Conservation (phyloP, 2,797 vertebrate species). For the Chaunax sp. region DNA sequence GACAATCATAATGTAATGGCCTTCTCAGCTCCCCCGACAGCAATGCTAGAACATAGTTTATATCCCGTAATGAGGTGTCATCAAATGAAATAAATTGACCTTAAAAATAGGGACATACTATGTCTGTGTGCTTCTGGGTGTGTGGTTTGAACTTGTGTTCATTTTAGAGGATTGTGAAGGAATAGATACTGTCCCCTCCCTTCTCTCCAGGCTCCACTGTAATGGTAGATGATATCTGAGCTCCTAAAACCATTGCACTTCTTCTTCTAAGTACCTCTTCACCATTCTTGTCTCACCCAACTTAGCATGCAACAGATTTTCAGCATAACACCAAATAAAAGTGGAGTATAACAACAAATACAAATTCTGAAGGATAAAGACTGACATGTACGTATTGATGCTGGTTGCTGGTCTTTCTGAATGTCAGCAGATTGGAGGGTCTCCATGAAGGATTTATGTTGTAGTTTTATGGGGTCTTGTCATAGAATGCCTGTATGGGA, state of each 20-base stretch:
- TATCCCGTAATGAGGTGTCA: conserved; percentile 43
- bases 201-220: conserved; percentile 6
- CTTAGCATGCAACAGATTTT: background rate
- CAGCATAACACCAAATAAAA: background rate
- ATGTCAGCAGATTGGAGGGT: conserved; percentile 31
- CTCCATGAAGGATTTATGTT: conserved; percentile 68
- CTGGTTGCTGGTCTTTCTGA: conserved; percentile 22
- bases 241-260: conserved; percentile 11
- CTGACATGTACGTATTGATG: conserved; percentile 10
- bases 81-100: conserved; percentile 66
- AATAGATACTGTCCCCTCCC: conserved; percentile 22
- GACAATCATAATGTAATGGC: conserved; percentile 65
- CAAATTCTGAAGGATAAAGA: background rate
- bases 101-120: conserved; percentile 34
- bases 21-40: conserved; percentile 59
- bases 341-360: background rate
- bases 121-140: conserved; percentile 10
- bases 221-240: conserved; percentile 33
- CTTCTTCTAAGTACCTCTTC: background rate
- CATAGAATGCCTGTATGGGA: conserved; percentile 54
- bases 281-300: conserved; percentile 1
- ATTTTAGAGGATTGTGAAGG: conserved; percentile 20
- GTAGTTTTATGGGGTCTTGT: conserved; percentile 56
- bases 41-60: conserved; percentile 47
- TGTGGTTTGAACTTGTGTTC: background rate